Conservation (phyloP, 2,113 vertebrate species). For the Microcebus griseorufus region DNA sequence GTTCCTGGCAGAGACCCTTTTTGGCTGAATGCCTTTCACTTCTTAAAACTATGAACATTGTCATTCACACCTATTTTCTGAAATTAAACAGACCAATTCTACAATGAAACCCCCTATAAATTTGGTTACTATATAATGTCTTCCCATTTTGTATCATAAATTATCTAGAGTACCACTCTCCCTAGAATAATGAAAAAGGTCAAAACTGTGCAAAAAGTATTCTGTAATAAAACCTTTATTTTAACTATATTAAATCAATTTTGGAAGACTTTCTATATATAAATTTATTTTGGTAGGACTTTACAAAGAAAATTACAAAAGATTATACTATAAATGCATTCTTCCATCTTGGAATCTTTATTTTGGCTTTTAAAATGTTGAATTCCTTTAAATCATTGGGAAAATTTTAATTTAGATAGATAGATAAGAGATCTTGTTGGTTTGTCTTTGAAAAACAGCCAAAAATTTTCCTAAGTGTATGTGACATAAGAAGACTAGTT, state of each 20-base stretch:
- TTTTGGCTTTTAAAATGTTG: constrained; percentile 21
- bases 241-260: constrained; percentile 49
- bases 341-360: neutral
- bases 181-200: constrained; percentile 42
- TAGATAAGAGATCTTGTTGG: neutral
- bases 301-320: constrained; percentile 49
- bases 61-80: constrained; percentile 76
- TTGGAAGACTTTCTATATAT: constrained; percentile 1
- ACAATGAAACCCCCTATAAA: constrained; percentile 63
- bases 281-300: neutral
- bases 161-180: constrained; percentile 53
- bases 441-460: neutral
- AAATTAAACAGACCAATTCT: constrained; percentile 74
- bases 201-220: neutral
- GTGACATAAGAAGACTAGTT: neutral
- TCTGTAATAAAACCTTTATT: constrained; percentile 40
- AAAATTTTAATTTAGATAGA: neutral
- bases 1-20: constrained; percentile 61
- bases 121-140: constrained; percentile 57
- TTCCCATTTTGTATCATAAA: constrained; percentile 65
- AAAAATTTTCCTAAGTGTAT: neutral
- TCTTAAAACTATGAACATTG: constrained; percentile 67
- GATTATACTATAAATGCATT: neutral
- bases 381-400: neutral
- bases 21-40: constrained; percentile 43